These are phyloP conservation scores for Sebastes hubbsi DNA, from an alignment of 2,797 vertebrate genomes.

Conservation along the genomic window DNA sequence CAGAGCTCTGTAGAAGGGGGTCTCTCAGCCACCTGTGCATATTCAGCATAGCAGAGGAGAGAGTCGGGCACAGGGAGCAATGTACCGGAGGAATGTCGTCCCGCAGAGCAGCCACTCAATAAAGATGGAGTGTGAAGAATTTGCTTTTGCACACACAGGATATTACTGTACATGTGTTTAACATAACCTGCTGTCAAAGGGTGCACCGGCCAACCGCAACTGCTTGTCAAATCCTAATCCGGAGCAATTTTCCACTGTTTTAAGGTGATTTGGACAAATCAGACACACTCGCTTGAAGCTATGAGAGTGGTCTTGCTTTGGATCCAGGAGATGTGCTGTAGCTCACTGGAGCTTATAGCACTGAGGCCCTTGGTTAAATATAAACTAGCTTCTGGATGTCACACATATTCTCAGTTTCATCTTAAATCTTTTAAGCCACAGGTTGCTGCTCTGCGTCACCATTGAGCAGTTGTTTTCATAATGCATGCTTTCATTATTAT, in stretches of 20 bases:
- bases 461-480: background rate
- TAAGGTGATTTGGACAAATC: slow-evolving; percentile 56
- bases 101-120: slow-evolving; percentile 73
- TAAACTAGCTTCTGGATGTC: slow-evolving; percentile 7
- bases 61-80: slow-evolving; percentile 48
- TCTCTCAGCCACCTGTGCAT: slow-evolving; percentile 78
- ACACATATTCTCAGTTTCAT: background rate
- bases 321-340: slow-evolving; percentile 21
- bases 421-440: background rate
- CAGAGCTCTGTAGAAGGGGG: slow-evolving; percentile 58
- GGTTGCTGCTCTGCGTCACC: background rate
- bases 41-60: slow-evolving; percentile 75
- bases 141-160: slow-evolving; percentile 68
- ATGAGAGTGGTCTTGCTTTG: slow-evolving; percentile 4
- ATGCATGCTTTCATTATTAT: background rate
- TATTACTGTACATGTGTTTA: slow-evolving; percentile 77
- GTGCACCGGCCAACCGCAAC: slow-evolving; percentile 28
- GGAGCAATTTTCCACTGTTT: slow-evolving; percentile 67
- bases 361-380: slow-evolving; percentile 40
- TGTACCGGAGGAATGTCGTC: slow-evolving; percentile 71
- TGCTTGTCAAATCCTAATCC: slow-evolving; percentile 59
- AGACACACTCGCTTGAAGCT: slow-evolving; percentile 10
- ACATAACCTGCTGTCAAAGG: slow-evolving; percentile 64
- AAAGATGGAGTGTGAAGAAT: slow-evolving; percentile 77
- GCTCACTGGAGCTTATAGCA: slow-evolving; percentile 1